Conservation (phyloP, 2,797 vertebrate species). For the Schizopygopsis pylzovi region DNA sequence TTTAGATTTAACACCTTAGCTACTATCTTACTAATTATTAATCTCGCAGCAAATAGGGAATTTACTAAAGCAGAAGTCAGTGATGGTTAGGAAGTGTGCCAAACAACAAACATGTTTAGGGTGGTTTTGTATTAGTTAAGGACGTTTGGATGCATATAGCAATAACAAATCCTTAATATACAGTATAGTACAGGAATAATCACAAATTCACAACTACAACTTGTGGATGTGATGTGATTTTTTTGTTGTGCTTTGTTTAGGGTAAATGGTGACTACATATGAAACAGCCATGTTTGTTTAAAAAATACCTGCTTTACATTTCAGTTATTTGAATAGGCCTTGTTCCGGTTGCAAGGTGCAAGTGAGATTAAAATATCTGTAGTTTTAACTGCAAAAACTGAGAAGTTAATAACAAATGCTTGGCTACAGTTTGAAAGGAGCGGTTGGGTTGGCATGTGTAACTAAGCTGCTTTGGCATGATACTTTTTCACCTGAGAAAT, state of each 20-base stretch:
- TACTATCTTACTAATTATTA: background rate
- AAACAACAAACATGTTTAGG: no score
- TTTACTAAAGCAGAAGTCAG: background rate
- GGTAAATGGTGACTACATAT: background rate
- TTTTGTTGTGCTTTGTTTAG: background rate
- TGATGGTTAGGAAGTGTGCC: no score
- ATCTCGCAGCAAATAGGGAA: background rate
- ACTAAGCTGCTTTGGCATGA: constrained; percentile 13
- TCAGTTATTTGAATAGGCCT: constrained; percentile 12
- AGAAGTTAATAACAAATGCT: background rate
- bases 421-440: background rate
- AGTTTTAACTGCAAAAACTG: background rate
- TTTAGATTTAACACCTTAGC: background rate
- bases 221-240: background rate
- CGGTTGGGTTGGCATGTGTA: constrained; percentile 4
- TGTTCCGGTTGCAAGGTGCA: background rate
- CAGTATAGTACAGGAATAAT: background rate
- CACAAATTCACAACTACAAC: background rate
- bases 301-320: background rate
- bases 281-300: background rate
- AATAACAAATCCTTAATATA: background rate
- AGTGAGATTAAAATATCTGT: no score
- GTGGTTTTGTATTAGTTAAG: background rate
- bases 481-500: constrained; percentile 12
- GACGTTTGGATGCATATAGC: background rate